Evolutionary conservation across 2,113 vertebrate genomes (phyloP), one percentile per base, ranked within the genome.

Genomic region (Actinemys pallida): DNA sequence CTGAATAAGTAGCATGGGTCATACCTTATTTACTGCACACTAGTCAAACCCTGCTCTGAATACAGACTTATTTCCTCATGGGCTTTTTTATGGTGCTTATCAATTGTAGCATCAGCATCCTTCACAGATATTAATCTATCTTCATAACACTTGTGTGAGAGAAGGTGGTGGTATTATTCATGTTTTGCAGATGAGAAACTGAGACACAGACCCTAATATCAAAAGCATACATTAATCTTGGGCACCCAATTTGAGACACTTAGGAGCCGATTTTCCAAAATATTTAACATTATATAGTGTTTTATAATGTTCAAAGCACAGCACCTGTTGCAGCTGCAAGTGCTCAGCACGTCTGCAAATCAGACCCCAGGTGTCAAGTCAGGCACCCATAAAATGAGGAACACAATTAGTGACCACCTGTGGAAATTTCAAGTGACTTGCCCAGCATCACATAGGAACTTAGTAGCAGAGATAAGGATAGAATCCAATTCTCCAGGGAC

Each of bases 91-190:
- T 47, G 42, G 11, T 29, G 45, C 42, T 47, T 47, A 27, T 72
- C 22, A 78, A 78, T 27, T 29, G 25, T 76, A 76, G 24, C 20
- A 42, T 24, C 22, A 27, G 89, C 83, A 50, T n/a, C 88, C 19
- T 29, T 83, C 22, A 14, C 69, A 88, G 59, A 57, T 45, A 81
- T 53, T 39, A 62, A 47, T 53, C 84, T 93, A 2, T 75, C 95
- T 95, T 94, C 90, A 56, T 47, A 93, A 76, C 84, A 13, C 10
- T 6, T 5, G 78, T 92, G 89, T 78, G 69, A 94, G 87, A 35
- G 47, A 78, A 92, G 89, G 87, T 90, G 42, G 54, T 86, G 57
- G 39, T 62, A 76, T 92, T 86, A 19, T 45, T 88, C 94, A 52
- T 52, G n/a, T 11, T 89, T 95, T 42, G 69, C 1, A 1, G 79